These are phyloP conservation scores for Enteromius paludinosus DNA, from an alignment of 2,797 vertebrate genomes.

Conservation along the genomic window DNA sequence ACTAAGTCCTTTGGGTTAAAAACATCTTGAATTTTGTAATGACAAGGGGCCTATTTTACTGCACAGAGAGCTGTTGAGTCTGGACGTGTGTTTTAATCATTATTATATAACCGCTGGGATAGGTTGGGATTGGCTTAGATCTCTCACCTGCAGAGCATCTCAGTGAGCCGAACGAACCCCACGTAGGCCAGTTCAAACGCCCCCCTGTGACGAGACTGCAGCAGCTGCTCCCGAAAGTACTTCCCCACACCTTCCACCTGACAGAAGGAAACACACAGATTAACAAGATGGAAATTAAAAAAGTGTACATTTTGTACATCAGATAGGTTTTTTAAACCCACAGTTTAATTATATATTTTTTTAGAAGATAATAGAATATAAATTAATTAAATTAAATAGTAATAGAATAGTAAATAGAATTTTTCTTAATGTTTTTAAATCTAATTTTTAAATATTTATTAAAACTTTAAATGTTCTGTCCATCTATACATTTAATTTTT, in stretches of 20 bases:
- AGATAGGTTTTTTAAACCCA: background rate
- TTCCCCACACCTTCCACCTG: constrained; percentile 91
- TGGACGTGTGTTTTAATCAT: background rate
- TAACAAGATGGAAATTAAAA: background rate
- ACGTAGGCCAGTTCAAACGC: constrained; percentile 97
- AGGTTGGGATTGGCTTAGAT: background rate
- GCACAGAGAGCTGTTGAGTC: background rate
- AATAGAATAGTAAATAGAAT: too few species aligned
- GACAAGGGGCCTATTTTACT: constrained; percentile 8
- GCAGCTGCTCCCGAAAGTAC: constrained; percentile 94
- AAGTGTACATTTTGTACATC: background rate
- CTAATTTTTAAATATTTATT: too few species aligned
- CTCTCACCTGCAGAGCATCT: constrained; percentile 89
- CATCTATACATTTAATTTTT: too few species aligned
- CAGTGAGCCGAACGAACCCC: constrained; percentile 93
- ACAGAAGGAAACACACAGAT: constrained; percentile 54
- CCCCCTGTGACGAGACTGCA: constrained; percentile 95
- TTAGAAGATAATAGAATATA: background rate
- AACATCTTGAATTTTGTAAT: constrained; percentile 44
- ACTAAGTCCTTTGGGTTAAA: constrained; percentile 26
- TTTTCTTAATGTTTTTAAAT: too few species aligned
- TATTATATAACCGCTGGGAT: background rate
- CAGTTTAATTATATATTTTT: background rate
- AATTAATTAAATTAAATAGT: too few species aligned
- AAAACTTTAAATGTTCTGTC: too few species aligned